Base-by-base conservation (phyloP, 2,113 vertebrate species). In the Baryphthengus martii region DNA sequence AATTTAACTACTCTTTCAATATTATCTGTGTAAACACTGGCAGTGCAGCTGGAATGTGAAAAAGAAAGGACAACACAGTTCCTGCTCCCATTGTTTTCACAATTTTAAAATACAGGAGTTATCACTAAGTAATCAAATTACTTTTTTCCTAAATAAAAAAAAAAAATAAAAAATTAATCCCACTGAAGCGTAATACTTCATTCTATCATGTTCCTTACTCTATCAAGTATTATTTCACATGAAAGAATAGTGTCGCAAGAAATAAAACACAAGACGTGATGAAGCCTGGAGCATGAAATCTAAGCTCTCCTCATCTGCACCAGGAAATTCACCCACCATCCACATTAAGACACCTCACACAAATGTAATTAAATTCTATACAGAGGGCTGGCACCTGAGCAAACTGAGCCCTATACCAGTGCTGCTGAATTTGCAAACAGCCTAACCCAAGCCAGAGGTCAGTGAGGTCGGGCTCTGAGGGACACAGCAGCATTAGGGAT, bases 291-390 rank as follows among this genome's bases (percentile, higher is more conserved):
- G 49, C 68, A 78, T 59, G 65, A 78, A 78, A 80, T 55, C 29
- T 44, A 77, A 87, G 50, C 42, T 58, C 45, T 39, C 40, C 9
- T 3, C 13, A 45, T 19, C 33, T 72, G 55, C 0, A 0, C 7
- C 21, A 61, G 72, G 65, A 77, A 78, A 81, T 79, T 55, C 35
- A 71, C 52, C 20, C 35, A 9, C 63, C 58, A 14, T 29, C 28
- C 45, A 31, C 50, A 20, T 29, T 23, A 80, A 84, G 76, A 90
- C 28, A 56, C 17, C 40, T 79, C 40, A 61, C 21, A 56, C 8
- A 49, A 58, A 68, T 9, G 13, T 18, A 52, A 81, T 28, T 68
- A n/a, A 12, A 53, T 24, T 31, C 76, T 39, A 26, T 1, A 31
- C 3, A 49, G 40, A 65, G 44, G 47, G 37, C 24, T 85, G 26